phyloP scores from a whole-genome alignment of 2,888 invertebrate genomes.

The Nomada lathburiana region DNA sequence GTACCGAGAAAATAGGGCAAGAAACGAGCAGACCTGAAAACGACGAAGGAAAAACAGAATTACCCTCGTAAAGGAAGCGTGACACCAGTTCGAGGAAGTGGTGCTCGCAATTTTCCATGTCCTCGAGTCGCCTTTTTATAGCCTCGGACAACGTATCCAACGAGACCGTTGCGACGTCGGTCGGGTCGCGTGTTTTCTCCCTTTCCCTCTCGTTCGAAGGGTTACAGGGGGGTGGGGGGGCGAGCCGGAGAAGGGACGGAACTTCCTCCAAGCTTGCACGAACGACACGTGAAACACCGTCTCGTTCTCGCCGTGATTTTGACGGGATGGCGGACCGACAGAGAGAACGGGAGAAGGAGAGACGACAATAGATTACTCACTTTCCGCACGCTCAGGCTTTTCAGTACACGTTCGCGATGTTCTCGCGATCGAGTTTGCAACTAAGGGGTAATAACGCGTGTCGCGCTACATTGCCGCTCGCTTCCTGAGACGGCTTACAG shows the following conservation, averaged over 20 bases:
- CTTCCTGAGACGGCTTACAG: constrained; percentile 23
- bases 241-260: neutral
- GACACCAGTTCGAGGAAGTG: constrained; percentile 39
- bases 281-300: constrained; percentile 30
- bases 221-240: neutral
- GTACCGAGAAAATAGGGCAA: neutral
- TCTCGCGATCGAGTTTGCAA: constrained; percentile 36
- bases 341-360: neutral
- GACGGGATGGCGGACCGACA: neutral
- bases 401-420: constrained; percentile 21
- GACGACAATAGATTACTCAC: constrained; percentile 31
- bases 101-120: constrained; percentile 53
- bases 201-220: constrained; percentile 12
- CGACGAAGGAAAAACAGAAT: neutral
- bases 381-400: constrained; percentile 36
- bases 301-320: constrained; percentile 11
- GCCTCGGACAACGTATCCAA: constrained; percentile 11
- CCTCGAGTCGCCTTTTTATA: constrained; percentile 5
- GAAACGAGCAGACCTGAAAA: no score
- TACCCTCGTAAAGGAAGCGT: constrained; percentile 30
- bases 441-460: constrained; percentile 50
- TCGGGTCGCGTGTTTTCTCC: constrained; percentile 58
- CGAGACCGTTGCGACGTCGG: constrained; percentile 33
- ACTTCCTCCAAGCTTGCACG: constrained; percentile 40
- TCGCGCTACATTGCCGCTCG: constrained; percentile 34